Conservation (phyloP, 2,113 vertebrate species). For the Myiopsitta monachus region DNA sequence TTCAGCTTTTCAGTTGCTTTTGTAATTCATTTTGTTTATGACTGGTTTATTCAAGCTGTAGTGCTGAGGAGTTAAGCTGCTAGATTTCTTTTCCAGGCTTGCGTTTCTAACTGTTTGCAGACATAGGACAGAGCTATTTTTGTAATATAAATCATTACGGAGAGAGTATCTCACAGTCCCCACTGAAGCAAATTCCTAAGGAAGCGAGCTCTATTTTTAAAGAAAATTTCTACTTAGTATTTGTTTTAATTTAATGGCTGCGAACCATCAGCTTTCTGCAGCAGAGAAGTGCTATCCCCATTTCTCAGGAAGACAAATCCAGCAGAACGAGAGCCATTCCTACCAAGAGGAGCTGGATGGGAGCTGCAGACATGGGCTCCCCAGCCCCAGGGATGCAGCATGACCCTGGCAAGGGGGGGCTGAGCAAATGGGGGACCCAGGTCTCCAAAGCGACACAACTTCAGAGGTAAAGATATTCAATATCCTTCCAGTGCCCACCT, state of each 20-base stretch:
- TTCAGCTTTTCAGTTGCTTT: background rate
- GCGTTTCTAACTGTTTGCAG: constrained; percentile 18
- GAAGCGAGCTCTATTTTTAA: background rate
- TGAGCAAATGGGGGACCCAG: background rate
- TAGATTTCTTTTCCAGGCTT: constrained; percentile 27
- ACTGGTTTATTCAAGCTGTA: background rate
- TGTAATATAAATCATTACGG: constrained; percentile 11
- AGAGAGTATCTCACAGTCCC: background rate
- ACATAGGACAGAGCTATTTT: constrained; percentile 8
- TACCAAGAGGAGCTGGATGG: background rate
- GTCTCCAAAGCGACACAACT: background rate
- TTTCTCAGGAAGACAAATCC: background rate
- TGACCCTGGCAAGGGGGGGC: accelerated
- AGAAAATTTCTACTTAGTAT: background rate
- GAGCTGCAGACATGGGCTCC: background rate
- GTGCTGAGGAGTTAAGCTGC: background rate
- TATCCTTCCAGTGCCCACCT: background rate
- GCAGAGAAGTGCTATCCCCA: background rate
- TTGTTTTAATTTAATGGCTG: background rate
- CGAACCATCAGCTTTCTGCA: background rate
- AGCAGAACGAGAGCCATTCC: background rate
- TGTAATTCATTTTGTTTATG: background rate
- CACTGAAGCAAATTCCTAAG: constrained; percentile 12
- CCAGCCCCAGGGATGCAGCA: accelerated
- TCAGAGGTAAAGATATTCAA: background rate